Percentiles rank a stretch among this genome's conserved stretches.
Conservation (phyloP, 2,888 invertebrate genomes). For the Cryptus viduatorius region DNA sequence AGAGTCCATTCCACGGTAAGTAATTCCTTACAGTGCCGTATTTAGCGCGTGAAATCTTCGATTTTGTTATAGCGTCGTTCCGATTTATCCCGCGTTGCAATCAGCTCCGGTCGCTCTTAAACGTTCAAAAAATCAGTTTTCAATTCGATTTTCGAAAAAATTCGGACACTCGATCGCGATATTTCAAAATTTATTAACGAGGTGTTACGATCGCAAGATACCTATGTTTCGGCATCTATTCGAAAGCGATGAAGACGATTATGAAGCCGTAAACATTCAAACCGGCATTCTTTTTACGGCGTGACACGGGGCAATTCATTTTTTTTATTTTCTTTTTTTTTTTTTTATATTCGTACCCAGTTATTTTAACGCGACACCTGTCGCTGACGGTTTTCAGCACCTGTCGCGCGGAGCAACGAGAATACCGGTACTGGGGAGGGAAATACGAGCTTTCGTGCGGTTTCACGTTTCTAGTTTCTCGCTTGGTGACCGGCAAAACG, state of each 20-base stretch:
- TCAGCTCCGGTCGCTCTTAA: no score
- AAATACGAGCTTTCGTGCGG: slow-evolving; percentile 22
- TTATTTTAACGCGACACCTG: slow-evolving; percentile 61
- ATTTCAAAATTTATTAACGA: neutral
- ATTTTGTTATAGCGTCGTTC: no score
- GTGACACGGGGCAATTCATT: slow-evolving; percentile 4
- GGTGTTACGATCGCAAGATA: neutral
- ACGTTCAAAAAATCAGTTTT: no score
- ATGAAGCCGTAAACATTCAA: neutral
- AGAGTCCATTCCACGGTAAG: no score
- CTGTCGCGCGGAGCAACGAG: slow-evolving; percentile 18
- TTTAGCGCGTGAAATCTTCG: no score
- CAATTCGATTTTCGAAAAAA: neutral
- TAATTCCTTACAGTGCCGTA: no score
- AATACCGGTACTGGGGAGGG: neutral
- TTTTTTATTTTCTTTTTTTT: neutral
- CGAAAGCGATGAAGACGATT: neutral
- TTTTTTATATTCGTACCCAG: slow-evolving; percentile 11
- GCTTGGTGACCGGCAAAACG: slow-evolving; percentile 23
- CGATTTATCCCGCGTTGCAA: no score
- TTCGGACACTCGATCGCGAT: neutral
- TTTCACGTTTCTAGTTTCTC: slow-evolving; percentile 30
- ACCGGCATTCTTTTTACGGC: neutral
- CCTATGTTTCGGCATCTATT: neutral
- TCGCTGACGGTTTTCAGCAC: slow-evolving; percentile 10